Evolutionary conservation across 2,888 invertebrate genomes (phyloP), one percentile per base, ranked within the genome.

Genomic region (Erebia ligea): DNA sequence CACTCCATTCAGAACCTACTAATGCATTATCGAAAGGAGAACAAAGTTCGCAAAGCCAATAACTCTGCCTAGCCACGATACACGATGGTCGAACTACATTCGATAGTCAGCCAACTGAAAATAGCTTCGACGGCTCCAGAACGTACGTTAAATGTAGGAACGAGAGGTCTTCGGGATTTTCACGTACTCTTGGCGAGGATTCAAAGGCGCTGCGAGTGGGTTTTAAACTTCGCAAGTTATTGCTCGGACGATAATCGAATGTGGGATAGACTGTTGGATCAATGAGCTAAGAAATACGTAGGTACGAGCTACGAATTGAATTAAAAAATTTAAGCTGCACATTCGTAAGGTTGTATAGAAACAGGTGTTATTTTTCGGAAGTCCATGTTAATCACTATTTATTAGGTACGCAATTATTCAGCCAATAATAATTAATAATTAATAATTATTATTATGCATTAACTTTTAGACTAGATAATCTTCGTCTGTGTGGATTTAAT

Each of bases 211-310:
- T 70, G 69, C 76, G 73, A 74, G 75, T 71, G 72, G 75, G 75
- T 76, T 76, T 76, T 76, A 75, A 78, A 79, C 75, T 79, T 76
- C 73, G 76, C 73, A 76, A 77, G 76, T 79, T 78, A 79, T 78
- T 71, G 74, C 76, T 62, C 74, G 68, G 75, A 76, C 76, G 76
- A 73, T 77, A 78, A 78, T 77, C 76, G 76, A 77, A 76, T 76
- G 72, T 75, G 72, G 71, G 62, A 62, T 62, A 45, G 21, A 62
- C 45, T 62, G 17, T 61, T 62, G 69, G 65, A 72, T 72, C 67
- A 67, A 72, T 73, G 45, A 48, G 48, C 25, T 67, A 17, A 67
- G 57, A 58, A 40, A 67, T 25, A 57, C 13, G 19, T 19, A 57
- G 56, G 56, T 57, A 25, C 25, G 21, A 17, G 21, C 34, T 34